Evolutionary conservation across 2,888 invertebrate genomes (phyloP).

Genomic region (Acleris laterana): DNA sequence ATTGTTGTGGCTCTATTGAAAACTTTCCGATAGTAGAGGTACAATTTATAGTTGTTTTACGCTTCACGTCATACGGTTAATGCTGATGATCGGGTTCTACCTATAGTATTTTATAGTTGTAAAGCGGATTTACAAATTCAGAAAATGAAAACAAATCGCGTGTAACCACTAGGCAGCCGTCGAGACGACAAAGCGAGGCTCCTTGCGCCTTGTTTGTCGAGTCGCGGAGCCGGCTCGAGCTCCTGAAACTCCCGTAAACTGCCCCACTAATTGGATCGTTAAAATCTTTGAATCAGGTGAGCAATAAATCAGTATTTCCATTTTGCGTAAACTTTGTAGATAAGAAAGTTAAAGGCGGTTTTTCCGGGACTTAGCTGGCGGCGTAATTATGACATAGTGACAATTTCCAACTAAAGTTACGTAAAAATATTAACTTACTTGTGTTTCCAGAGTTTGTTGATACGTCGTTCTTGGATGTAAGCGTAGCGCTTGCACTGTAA

Average conservation of each 20-base stretch:
- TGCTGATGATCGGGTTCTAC: no score
- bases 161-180: constrained; percentile 10
- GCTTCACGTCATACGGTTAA: no score
- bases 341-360: constrained; percentile 49
- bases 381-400: constrained; percentile 56
- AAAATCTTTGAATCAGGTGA: constrained; percentile 36
- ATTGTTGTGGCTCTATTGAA: constrained; percentile 55
- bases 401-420: constrained; percentile 51
- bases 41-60: constrained; percentile 34
- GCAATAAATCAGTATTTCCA: constrained; percentile 56
- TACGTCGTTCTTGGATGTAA: constrained; percentile 57
- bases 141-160: constrained; percentile 2
- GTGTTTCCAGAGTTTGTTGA: constrained; percentile 51
- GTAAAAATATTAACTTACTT: constrained; percentile 57
- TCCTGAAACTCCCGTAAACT: constrained; percentile 23
- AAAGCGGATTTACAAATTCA: background rate
- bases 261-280: constrained; percentile 34
- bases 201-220: constrained; percentile 24
- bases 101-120: background rate
- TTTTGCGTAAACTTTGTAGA: constrained; percentile 48
- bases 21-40: constrained; percentile 42
- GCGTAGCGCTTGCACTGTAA: constrained; percentile 63
- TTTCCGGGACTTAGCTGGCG: constrained; percentile 43
- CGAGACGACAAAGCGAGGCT: constrained; percentile 15
- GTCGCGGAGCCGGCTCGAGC: constrained; percentile 5